Evolutionary conservation across 2,888 invertebrate species (phyloP).

Genomic region (Drosophila sordidapex): DNA sequence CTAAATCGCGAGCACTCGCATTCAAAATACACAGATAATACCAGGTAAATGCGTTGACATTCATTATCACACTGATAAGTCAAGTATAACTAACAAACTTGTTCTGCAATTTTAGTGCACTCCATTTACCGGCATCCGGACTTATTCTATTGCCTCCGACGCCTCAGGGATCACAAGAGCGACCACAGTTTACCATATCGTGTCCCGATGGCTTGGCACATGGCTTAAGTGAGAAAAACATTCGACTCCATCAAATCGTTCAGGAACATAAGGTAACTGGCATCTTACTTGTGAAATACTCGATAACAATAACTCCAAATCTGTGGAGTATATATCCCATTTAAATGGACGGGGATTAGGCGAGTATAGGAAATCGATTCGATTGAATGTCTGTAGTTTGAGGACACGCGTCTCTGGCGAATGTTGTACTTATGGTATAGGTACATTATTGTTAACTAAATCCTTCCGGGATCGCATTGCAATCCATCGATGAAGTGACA

Average conservation of each 20-base stretch:
- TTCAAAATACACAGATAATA: slow-evolving; percentile 72
- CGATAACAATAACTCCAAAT: neutral
- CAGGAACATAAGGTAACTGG: slow-evolving; percentile 90
- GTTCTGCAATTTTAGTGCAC: slow-evolving; percentile 60
- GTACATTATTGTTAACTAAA: slow-evolving; percentile 60
- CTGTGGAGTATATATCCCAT: neutral
- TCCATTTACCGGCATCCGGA: slow-evolving; percentile 81
- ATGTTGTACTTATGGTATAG: slow-evolving; percentile 59
- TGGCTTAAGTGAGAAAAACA: slow-evolving; percentile 85
- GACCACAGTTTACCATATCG: slow-evolving; percentile 82
- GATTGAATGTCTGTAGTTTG: slow-evolving; percentile 1
- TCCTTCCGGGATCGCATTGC: slow-evolving; percentile 12
- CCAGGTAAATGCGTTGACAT: slow-evolving; percentile 64
- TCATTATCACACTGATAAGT: neutral
- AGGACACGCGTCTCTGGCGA: slow-evolving; percentile 43
- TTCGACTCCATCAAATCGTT: slow-evolving; percentile 92
- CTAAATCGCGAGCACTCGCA: slow-evolving; percentile 74
- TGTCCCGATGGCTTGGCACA: slow-evolving; percentile 85
- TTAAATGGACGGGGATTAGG: no score
- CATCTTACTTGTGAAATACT: neutral
- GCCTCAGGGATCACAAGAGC: slow-evolving; percentile 85
- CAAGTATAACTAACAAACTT: neutral
- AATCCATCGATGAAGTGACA: slow-evolving; percentile 39
- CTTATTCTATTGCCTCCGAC: slow-evolving; percentile 85
- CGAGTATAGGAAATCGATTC: neutral